These are phyloP conservation scores for Bimastos eiseni DNA, from an alignment of 2,888 invertebrate genomes.

Conservation along the genomic window DNA sequence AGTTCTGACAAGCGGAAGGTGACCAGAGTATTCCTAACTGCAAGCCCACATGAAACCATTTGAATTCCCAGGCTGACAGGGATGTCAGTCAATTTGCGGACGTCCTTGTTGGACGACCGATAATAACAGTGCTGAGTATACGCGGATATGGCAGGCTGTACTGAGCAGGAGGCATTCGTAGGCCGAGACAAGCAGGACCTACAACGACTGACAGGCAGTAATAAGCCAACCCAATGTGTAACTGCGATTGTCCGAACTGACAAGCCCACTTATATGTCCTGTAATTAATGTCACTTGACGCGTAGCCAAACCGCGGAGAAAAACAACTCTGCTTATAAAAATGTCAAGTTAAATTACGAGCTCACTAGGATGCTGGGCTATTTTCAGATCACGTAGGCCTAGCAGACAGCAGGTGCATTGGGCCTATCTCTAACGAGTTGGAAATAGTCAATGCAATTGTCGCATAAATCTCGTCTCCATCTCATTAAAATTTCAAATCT, in stretches of 20 bases:
- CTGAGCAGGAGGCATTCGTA: not conserved
- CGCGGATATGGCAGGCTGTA: not conserved
- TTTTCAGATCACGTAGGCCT: not conserved
- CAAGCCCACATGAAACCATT: too few relatives aligned
- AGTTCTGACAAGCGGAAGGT: not conserved
- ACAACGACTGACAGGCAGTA: not conserved
- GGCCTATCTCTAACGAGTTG: not conserved
- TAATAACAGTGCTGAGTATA: not conserved
- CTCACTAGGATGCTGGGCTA: not conserved
- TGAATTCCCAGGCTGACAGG: too few relatives aligned
- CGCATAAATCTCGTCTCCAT: not conserved
- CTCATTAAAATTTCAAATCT: not conserved
- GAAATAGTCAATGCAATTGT: not conserved
- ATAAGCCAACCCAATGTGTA: not conserved
- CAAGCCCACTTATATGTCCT: not conserved
- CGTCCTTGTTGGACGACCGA: not conserved
- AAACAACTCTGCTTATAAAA: not conserved
- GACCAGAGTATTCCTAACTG: too few relatives aligned
- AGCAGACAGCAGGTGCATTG: not conserved
- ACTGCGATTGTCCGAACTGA: not conserved
- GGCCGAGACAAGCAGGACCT: not conserved
- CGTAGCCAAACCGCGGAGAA: not conserved
- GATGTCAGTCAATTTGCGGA: not conserved
- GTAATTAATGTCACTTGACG: not conserved
- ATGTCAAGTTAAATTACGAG: too few relatives aligned